phyloP scores from a whole-genome alignment of 2,113 vertebrate species.

The Bombycilla garrulus region DNA sequence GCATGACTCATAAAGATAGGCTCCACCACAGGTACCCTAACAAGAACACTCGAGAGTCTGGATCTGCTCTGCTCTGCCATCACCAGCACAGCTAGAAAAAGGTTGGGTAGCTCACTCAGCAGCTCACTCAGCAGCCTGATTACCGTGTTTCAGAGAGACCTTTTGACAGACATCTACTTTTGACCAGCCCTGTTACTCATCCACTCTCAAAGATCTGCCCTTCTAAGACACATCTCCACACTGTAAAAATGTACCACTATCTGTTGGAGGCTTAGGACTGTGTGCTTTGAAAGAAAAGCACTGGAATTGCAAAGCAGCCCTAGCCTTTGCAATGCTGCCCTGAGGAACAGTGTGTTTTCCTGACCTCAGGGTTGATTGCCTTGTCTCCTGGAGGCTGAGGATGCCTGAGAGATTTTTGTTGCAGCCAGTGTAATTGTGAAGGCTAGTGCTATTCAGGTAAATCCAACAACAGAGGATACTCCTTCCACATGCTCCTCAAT shows the following conservation, averaged over 20 bases:
- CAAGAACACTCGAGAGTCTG: rapidly evolving
- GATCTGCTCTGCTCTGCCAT: not conserved
- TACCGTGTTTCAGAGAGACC: not conserved
- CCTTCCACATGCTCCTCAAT: not conserved
- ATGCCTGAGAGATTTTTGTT: not conserved
- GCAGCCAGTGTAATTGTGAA: not conserved
- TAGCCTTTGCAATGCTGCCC: not conserved
- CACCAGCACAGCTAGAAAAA: not conserved
- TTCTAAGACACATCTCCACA: not conserved
- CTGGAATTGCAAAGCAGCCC: not conserved
- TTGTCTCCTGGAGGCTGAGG: not conserved
- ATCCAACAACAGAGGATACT: not conserved
- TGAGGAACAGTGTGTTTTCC: not conserved
- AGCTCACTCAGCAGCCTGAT: not conserved
- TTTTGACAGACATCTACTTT: not conserved
- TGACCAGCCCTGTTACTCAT: not conserved
- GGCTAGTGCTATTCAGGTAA: not conserved
- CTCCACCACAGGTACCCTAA: not conserved
- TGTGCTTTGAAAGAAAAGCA: not conserved
- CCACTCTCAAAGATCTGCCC: not conserved
- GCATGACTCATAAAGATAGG: not conserved
- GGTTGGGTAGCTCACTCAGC: not conserved
- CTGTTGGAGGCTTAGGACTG: not conserved
- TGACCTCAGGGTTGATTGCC: not conserved
- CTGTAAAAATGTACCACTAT: not conserved